Conservation (phyloP, 2,888 invertebrate species). For the Lutraria lutraria region DNA sequence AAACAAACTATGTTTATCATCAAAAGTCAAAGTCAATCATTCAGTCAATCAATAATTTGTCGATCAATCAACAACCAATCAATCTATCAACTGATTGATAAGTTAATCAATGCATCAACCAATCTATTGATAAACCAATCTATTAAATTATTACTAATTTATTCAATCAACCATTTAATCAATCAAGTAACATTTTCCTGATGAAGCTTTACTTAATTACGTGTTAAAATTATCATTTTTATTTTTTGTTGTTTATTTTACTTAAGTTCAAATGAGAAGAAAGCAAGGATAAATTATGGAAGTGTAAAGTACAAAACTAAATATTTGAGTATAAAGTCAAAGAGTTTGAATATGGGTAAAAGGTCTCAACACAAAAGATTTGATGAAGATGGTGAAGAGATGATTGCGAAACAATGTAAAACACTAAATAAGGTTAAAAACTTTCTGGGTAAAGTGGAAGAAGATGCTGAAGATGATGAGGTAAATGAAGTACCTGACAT, state of each 20-base stretch:
- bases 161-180: too few relatives aligned
- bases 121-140: too few relatives aligned
- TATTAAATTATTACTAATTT: too few relatives aligned
- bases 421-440: slow-evolving; percentile 74
- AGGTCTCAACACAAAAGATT: slow-evolving; percentile 76
- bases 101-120: too few relatives aligned
- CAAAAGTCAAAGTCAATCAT: too few relatives aligned
- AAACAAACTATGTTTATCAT: too few relatives aligned
- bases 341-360: slow-evolving; percentile 74
- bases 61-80: too few relatives aligned
- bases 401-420: slow-evolving; percentile 66
- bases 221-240: too few relatives aligned
- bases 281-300: slow-evolving; percentile 68
- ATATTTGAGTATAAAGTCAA: slow-evolving; percentile 68
- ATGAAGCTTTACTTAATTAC: too few relatives aligned
- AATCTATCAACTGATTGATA: too few relatives aligned
- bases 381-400: slow-evolving; percentile 78
- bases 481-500: slow-evolving; percentile 25
- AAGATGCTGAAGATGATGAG: not conserved
- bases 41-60: too few relatives aligned
- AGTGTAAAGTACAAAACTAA: slow-evolving; percentile 77
- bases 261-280: slow-evolving; percentile 66
- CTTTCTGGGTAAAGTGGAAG: slow-evolving; percentile 67
- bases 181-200: too few relatives aligned
- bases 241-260: not conserved